A percentile compares a stretch with the other conserved stretches of the same genome.
Evolutionary conservation across 92 coral and sea anemone species (phyloP).

Genomic region (Palythoa grandiflora): DNA sequence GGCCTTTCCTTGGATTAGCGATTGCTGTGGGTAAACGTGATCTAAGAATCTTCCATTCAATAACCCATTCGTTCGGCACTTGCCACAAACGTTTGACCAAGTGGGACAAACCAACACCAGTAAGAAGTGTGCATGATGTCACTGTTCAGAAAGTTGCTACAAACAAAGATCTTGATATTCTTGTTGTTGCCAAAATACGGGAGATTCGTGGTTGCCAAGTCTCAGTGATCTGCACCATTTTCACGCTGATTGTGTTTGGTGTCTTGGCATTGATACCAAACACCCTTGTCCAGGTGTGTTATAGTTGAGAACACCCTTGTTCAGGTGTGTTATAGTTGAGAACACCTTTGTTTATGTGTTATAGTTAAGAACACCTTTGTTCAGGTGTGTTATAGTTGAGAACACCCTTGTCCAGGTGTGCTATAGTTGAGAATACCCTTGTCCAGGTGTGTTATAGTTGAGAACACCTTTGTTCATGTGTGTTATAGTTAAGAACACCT

Average conservation of each 20-base stretch:
- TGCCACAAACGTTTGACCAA: neutral
- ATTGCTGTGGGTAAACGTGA: conserved; percentile 35
- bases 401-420: no score
- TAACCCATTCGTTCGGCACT: neutral
- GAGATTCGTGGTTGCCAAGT: conserved; percentile 43
- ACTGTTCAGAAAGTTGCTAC: conserved; percentile 13
- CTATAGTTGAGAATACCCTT: no score
- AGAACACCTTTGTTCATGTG: no score
- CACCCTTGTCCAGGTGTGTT: conserved; percentile 11
- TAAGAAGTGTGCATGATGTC: neutral
- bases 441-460: no score
- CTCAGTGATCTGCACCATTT: conserved; percentile 21
- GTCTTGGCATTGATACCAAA: conserved; percentile 21
- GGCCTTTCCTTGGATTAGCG: conserved; percentile 31
- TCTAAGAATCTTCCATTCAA: neutral
- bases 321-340: neutral
- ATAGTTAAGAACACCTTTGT: neutral
- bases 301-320: neutral
- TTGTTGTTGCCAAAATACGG: neutral
- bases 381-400: no score
- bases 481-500: no score
- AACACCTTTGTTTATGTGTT: no score
- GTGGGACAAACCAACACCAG: neutral
- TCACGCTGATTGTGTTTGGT: conserved; percentile 41
- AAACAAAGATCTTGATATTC: neutral